phyloP scores from a whole-genome alignment of 2,888 invertebrate species.

The Tachystola acroxantha region DNA sequence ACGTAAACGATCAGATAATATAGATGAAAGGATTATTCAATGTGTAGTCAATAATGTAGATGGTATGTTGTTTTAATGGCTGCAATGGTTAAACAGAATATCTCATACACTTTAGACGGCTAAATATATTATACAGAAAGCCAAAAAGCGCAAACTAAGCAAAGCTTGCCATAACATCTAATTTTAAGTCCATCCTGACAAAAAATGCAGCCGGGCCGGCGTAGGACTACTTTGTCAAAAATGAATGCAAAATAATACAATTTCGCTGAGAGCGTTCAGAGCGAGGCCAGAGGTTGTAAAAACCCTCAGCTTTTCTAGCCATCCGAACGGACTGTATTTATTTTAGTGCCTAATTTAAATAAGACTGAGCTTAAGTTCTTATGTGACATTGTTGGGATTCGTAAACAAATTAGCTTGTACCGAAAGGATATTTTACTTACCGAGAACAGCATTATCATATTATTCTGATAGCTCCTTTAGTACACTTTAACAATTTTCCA shows the following conservation, averaged over 20 bases:
- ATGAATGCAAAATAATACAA: slow-evolving; percentile 77
- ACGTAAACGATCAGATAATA: too few relatives aligned
- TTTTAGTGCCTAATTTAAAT: slow-evolving; percentile 73
- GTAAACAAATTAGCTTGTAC: slow-evolving; percentile 65
- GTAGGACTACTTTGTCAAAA: slow-evolving; percentile 64
- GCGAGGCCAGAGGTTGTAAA: slow-evolving; percentile 51
- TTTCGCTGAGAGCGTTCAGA: slow-evolving; percentile 60
- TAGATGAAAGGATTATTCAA: too few relatives aligned
- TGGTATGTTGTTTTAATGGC: too few relatives aligned
- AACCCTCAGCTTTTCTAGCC: slow-evolving; percentile 43
- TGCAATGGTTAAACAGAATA: too few relatives aligned
- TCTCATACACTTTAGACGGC: background rate
- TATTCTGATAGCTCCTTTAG: slow-evolving; percentile 10
- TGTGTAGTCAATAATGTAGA: too few relatives aligned
- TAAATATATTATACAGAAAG: background rate
- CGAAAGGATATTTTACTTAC: slow-evolving; percentile 42
- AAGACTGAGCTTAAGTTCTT: slow-evolving; percentile 66
- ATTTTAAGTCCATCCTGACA: slow-evolving; percentile 22
- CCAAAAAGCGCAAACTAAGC: slow-evolving; percentile 5
- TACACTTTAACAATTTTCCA: slow-evolving; percentile 3
- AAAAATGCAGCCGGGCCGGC: slow-evolving; percentile 30
- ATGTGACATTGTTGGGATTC: slow-evolving; percentile 59
- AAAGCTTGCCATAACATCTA: slow-evolving; percentile 15
- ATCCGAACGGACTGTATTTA: slow-evolving; percentile 56
- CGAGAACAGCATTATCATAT: slow-evolving; percentile 31